phyloP scores from a whole-genome alignment of 2,888 invertebrate genomes.

The Chymomyza caudatula region DNA sequence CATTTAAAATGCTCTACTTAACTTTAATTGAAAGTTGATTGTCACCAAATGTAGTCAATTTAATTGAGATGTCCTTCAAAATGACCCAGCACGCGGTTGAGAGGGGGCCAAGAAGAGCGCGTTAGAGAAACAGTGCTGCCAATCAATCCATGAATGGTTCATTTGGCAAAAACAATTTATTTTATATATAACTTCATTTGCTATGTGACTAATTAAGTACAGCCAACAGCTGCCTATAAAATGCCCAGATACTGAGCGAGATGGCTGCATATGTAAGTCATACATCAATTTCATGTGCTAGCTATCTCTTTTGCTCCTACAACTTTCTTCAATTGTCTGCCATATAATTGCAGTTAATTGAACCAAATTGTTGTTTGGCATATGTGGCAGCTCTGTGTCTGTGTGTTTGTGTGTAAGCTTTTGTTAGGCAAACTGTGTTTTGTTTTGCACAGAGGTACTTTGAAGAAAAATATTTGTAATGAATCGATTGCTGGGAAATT shows the following conservation, averaged over 20 bases:
- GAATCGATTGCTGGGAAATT: slow-evolving; percentile 39
- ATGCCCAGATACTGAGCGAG: neutral
- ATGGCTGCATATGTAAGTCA: neutral
- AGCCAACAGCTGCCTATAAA: slow-evolving; percentile 26
- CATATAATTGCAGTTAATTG: slow-evolving; percentile 58
- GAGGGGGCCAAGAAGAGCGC: too few relatives aligned
- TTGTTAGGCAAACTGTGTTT: neutral
- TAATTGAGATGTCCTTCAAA: slow-evolving; percentile 31
- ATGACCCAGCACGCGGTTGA: slow-evolving; percentile 6
- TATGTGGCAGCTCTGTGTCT: neutral
- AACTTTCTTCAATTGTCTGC: neutral
- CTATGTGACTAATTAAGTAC: slow-evolving; percentile 56
- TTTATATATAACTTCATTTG: slow-evolving; percentile 40
- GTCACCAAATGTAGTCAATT: slow-evolving; percentile 29
- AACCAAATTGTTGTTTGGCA: slow-evolving; percentile 43
- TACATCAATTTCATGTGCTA: neutral
- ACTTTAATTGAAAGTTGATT: slow-evolving; percentile 52
- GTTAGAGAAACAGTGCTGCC: neutral
- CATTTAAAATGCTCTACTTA: neutral
- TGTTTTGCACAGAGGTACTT: slow-evolving; percentile 1
- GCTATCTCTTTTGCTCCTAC: neutral
- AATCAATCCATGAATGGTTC: slow-evolving; percentile 25
- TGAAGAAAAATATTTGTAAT: slow-evolving; percentile 39
- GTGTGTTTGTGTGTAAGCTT: neutral
- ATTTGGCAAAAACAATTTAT: slow-evolving; percentile 44